These are phyloP conservation scores for Pissodes strobi DNA, from an alignment of 1,140 invertebrate genomes.

Conservation along the genomic window DNA sequence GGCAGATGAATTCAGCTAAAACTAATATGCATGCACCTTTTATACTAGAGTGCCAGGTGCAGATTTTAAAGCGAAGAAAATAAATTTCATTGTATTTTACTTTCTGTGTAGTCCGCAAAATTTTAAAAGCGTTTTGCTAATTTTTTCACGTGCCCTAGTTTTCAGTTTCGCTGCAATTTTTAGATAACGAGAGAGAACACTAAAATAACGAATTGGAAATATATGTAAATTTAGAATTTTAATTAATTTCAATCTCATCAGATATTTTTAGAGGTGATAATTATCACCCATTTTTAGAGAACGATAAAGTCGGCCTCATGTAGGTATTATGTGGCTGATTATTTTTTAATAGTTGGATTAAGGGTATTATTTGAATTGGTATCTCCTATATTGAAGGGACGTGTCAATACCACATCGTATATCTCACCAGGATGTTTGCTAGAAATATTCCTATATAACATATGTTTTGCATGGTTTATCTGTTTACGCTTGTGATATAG, in stretches of 20 bases:
- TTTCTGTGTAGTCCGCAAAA: conserved; percentile 22
- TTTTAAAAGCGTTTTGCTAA: conserved; percentile 27
- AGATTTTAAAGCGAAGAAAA: conserved; percentile 28
- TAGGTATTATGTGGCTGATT: too few relatives aligned
- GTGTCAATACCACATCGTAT: too few relatives aligned
- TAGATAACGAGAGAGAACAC: conserved; percentile 10
- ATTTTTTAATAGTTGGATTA: too few relatives aligned
- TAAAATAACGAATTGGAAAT: conserved; percentile 17
- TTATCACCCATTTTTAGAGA: too few relatives aligned
- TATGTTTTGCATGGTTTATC: too few relatives aligned
- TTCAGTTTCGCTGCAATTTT: conserved; percentile 17
- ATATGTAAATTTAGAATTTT: conserved; percentile 12
- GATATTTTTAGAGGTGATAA: conserved; percentile 1
- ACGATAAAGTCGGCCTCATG: too few relatives aligned
- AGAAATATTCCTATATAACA: too few relatives aligned
- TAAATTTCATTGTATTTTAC: conserved; percentile 29
- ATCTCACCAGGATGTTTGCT: too few relatives aligned
- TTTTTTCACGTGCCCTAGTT: conserved; percentile 17
- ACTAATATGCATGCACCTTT: conserved; percentile 15
- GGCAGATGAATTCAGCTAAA: conserved; percentile 16
- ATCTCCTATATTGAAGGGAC: too few relatives aligned
- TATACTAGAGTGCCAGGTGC: conserved; percentile 25
- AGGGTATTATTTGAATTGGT: too few relatives aligned
- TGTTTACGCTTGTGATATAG: too few relatives aligned
- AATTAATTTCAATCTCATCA: not conserved